Evolutionary conservation across 2,888 invertebrate genomes (phyloP).

Genomic region (Nomada lathburiana): DNA sequence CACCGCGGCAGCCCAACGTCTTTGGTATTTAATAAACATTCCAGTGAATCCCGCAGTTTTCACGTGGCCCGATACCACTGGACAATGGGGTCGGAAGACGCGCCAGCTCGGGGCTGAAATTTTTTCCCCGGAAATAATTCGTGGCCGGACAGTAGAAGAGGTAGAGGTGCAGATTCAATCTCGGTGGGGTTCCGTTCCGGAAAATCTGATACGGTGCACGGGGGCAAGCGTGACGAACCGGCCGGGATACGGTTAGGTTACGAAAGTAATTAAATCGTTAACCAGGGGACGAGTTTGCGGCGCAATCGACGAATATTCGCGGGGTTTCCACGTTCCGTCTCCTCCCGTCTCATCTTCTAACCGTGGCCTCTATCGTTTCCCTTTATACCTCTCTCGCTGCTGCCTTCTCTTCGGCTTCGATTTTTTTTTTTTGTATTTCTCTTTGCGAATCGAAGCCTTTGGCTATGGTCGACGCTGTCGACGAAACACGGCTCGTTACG

Average conservation of each 20-base stretch:
- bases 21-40: conserved; percentile 75
- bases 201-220: conserved; percentile 16
- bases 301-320: conserved; percentile 50
- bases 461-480: background rate
- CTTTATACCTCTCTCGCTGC: background rate
- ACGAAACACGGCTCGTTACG: conserved; percentile 29
- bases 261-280: conserved; percentile 81
- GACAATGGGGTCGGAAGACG: conserved; percentile 10
- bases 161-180: conserved; percentile 7
- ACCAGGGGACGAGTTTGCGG: conserved; percentile 65
- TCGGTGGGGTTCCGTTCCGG: conserved; percentile 9
- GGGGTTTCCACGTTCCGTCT: conserved; percentile 34
- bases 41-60: conserved; percentile 68
- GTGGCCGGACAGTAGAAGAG: background rate
- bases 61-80: conserved; percentile 41
- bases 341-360: conserved; percentile 12
- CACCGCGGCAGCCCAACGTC: conserved; percentile 44
- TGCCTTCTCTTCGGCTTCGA: conserved; percentile 12
- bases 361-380: conserved; percentile 1
- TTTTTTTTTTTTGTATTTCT: conserved; percentile 17
- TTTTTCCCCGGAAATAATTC: conserved; percentile 25
- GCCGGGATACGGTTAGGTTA: conserved; percentile 68
- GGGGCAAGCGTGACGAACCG: conserved; percentile 13
- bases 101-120: conserved; percentile 11
- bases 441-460: conserved; percentile 25